A percentile compares a stretch with the other conserved stretches of the same genome.
Conservation (phyloP, 1,140 invertebrate species). For the Drosophila parvula region DNA sequence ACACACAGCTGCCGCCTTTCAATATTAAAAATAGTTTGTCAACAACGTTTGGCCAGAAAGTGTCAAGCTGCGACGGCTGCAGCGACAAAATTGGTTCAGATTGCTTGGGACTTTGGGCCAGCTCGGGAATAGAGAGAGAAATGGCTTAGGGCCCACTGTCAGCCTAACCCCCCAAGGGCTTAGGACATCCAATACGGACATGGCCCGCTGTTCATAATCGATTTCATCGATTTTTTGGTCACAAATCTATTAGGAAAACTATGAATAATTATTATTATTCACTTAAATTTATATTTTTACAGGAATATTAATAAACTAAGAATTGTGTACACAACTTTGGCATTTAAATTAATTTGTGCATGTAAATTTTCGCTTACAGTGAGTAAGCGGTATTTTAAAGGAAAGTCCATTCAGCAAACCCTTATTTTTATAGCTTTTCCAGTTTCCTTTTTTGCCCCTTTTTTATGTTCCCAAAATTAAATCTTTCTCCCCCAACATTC, state of each 20-base stretch:
- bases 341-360: not conserved
- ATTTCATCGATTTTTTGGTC: conserved; percentile 1
- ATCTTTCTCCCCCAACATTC: not conserved
- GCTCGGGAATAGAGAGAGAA: not conserved
- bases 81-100: conserved; percentile 36
- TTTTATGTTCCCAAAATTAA: conserved; percentile 1
- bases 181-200: too few species aligned
- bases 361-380: not conserved
- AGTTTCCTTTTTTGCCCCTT: not conserved
- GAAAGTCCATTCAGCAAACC: too few species aligned
- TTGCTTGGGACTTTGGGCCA: conserved; percentile 1
- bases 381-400: not conserved
- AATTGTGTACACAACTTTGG: not conserved
- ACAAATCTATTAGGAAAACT: not conserved
- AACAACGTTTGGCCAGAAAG: conserved; percentile 71
- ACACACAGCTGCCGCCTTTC: conserved; percentile 45
- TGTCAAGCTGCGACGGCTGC: conserved; percentile 57
- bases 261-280: too few species aligned
- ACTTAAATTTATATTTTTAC: not conserved
- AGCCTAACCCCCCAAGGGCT: not conserved
- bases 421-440: not conserved
- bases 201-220: not conserved
- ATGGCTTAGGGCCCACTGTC: not conserved
- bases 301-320: too few species aligned
- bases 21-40: conserved; percentile 78